Evolutionary conservation across 1,140 invertebrate genomes (phyloP).

Genomic region (Spodoptera litura): DNA sequence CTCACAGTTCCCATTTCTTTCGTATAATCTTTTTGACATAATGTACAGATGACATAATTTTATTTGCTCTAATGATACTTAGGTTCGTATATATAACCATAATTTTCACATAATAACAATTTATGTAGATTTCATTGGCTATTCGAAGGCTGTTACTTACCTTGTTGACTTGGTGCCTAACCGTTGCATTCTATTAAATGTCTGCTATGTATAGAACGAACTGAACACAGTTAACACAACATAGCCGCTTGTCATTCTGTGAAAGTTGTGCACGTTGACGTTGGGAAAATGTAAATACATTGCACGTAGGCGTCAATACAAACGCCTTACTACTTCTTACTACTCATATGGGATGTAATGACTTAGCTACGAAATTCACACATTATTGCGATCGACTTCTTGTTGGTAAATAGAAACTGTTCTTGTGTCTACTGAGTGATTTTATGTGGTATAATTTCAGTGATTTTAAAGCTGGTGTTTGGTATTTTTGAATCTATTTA

Average conservation of each 20-base stretch:
- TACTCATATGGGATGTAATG: not conserved
- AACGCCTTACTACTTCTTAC: constrained; percentile 4
- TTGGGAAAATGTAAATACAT: constrained; percentile 30
- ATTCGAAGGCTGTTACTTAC: not conserved
- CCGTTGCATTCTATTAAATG: not conserved
- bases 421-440: no score
- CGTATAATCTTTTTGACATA: no score
- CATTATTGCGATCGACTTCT: not conserved
- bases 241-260: not conserved
- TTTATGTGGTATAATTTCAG: no score
- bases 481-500: no score
- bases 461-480: no score
- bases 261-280: constrained; percentile 19
- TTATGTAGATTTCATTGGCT: no score
- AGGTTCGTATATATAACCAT: no score
- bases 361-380: constrained; percentile 12
- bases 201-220: not conserved
- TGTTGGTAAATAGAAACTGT: not conserved
- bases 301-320: constrained; percentile 12
- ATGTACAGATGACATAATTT: no score
- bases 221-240: not conserved
- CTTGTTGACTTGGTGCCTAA: not conserved
- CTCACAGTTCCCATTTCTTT: no score
- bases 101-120: no score
- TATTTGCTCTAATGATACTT: no score